Base-by-base conservation (phyloP, 2,888 invertebrate species). In the Ecdyonurus torrentis region DNA sequence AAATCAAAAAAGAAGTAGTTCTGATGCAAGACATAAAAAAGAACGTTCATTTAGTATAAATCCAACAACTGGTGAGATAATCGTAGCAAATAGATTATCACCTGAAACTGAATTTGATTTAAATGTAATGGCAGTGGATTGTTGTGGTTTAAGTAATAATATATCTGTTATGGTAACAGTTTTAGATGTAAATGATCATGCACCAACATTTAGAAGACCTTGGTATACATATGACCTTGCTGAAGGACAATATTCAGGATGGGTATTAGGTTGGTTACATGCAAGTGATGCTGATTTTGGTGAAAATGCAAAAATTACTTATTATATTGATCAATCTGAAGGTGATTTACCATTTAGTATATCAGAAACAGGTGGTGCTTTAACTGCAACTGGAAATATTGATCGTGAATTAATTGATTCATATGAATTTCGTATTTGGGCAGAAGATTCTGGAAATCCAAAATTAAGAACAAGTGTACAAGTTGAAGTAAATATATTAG, bases 261-360 rank as follows among this genome's bases (percentile, higher is more conserved):
- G 81, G 66, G 81, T 85, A 2, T 75, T 93, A 53, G 92, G 91
- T 0, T 83, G 81, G 70, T 82, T 92, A 7, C 81, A 85, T 66
- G 91, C 92, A 0, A 81, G 81, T 1, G 92, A 93, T 72, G 81
- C 82, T 58, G 92, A 93, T 74, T 86, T 82, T 69, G 91, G 89
- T 0, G 79, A 81, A 67, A 92, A 93, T 72, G 85, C 88, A 0
- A 86, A 89, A 68, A 76, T 93, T 1, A 83, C 84, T 0, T 93
- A 91, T 71, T 79, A 77, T 5, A 69, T 79, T 65, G 18, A 64
- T 62, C 24, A 52, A 58, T 18, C 61, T 23, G 64, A 64, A 5
- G 64, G 67, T 0, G 71, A 78, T 59, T 69, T 82, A 59, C 87
- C 89, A 0, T 91, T 91, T 72, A 81, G 80, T 64, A 84, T 91